Conservation (phyloP, 2,888 invertebrate genomes). For the Antitype chi region DNA sequence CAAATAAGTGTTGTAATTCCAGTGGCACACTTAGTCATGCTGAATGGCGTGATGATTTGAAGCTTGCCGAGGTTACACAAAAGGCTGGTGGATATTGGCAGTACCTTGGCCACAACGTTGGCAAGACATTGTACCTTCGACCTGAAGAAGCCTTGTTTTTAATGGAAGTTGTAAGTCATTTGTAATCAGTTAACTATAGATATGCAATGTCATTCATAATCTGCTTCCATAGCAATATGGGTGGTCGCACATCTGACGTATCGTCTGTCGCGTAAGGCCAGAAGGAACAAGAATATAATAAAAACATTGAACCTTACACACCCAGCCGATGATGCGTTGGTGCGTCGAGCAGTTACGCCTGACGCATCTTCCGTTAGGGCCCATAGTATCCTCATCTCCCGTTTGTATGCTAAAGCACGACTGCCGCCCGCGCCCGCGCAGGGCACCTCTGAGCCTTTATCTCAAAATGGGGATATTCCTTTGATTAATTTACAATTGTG, state of each 20-base stretch:
- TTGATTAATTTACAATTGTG: too few species aligned
- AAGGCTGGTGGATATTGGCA: slow-evolving; percentile 90
- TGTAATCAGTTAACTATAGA: neutral
- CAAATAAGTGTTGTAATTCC: slow-evolving; percentile 57
- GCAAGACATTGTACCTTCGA: slow-evolving; percentile 86
- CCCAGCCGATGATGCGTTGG: neutral
- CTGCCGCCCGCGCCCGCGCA: too few species aligned
- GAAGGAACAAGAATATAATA: neutral
- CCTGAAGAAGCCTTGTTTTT: slow-evolving; percentile 93
- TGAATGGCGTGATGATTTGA: slow-evolving; percentile 89
- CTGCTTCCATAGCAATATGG: neutral
- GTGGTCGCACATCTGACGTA: neutral
- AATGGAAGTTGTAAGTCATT: slow-evolving; percentile 91
- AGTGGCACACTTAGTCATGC: slow-evolving; percentile 89
- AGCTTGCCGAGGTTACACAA: slow-evolving; percentile 89
- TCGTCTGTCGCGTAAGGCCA: neutral
- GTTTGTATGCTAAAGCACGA: too few species aligned
- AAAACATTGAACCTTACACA: neutral
- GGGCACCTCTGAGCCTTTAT: too few species aligned
- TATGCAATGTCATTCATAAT: neutral
- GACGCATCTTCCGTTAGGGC: neutral
- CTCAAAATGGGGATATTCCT: too few species aligned
- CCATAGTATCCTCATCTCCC: too few species aligned
- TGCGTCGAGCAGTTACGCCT: neutral
- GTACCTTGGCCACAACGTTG: slow-evolving; percentile 88